Percentiles rank a stretch among this genome's conserved stretches.
Evolutionary conservation across 2,113 vertebrate genomes (phyloP).

Genomic region (Panurus biarmicus): DNA sequence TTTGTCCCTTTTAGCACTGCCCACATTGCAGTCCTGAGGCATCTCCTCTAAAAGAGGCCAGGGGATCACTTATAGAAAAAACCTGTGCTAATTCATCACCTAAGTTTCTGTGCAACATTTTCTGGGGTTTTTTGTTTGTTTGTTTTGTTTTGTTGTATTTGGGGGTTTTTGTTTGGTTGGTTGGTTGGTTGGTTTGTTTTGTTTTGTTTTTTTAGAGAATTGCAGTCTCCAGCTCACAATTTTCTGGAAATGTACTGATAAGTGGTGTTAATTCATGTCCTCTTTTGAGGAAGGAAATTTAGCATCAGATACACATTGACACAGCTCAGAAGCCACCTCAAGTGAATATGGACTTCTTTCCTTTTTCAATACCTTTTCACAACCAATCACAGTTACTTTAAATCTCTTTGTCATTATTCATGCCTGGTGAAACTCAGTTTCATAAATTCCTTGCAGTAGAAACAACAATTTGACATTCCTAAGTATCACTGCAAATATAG

Average conservation of each 20-base stretch:
- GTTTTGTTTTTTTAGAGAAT: not conserved
- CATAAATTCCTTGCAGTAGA: not conserved
- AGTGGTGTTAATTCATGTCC: not conserved
- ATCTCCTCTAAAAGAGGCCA: not conserved
- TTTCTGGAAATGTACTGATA: not conserved
- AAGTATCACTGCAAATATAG: slow-evolving; percentile 23
- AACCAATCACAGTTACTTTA: slow-evolving; percentile 16
- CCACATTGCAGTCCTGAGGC: fast-evolving
- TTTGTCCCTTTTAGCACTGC: not conserved
- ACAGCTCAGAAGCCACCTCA: not conserved
- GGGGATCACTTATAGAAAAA: not conserved
- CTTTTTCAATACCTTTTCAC: slow-evolving; percentile 15
- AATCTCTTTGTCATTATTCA: not conserved
- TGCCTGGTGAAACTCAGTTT: not conserved
- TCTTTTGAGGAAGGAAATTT: not conserved
- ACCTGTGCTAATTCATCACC: not conserved
- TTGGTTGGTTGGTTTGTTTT: no score
- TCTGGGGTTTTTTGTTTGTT: not conserved
- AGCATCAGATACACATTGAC: not conserved
- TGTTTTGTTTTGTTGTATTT: no score
- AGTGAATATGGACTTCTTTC: not conserved
- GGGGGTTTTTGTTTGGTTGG: no score
- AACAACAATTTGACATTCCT: slow-evolving; percentile 20
- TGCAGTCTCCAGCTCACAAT: not conserved
- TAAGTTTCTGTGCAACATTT: not conserved